phyloP scores from a whole-genome alignment of 2,113 vertebrate species.

The Misgurnus anguillicaudatus region DNA sequence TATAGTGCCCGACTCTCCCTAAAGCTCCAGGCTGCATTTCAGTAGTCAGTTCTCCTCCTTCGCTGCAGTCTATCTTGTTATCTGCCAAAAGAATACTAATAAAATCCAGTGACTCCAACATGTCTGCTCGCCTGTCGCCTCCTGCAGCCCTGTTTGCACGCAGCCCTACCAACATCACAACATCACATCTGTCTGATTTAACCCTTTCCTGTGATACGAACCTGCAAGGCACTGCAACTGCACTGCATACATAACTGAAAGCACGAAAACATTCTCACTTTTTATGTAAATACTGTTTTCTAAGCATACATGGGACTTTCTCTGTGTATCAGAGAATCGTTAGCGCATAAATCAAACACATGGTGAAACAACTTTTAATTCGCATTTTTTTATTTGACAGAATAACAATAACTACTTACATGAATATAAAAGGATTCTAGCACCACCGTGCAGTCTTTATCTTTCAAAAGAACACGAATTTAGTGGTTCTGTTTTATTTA shows the following conservation, averaged over 20 bases:
- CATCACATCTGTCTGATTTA: constrained; percentile 56
- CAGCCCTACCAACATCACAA: constrained; percentile 67
- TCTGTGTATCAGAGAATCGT: neutral
- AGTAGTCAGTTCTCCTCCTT: constrained; percentile 57
- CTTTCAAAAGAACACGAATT: constrained; percentile 71
- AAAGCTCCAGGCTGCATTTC: constrained; percentile 57
- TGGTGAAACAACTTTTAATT: constrained; percentile 55
- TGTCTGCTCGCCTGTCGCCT: constrained; percentile 82
- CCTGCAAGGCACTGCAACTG: neutral
- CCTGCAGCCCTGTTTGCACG: constrained; percentile 70
- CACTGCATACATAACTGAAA: too few species aligned
- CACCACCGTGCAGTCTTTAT: constrained; percentile 67
- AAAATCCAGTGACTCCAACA: constrained; percentile 85
- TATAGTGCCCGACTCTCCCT: constrained; percentile 60
- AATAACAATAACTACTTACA: constrained; percentile 76
- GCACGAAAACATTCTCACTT: too few species aligned
- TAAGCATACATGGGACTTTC: too few species aligned
- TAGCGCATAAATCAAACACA: neutral
- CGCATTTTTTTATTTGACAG: constrained; percentile 78
- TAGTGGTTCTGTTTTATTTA: constrained; percentile 78
- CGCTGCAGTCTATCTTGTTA: constrained; percentile 61
- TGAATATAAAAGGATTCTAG: constrained; percentile 70
- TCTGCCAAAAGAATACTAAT: constrained; percentile 82
- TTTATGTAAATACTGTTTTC: too few species aligned
- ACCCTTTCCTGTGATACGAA: constrained; percentile 58